Conservation (phyloP, 2,888 invertebrate species). For the Diaperis boleti region DNA sequence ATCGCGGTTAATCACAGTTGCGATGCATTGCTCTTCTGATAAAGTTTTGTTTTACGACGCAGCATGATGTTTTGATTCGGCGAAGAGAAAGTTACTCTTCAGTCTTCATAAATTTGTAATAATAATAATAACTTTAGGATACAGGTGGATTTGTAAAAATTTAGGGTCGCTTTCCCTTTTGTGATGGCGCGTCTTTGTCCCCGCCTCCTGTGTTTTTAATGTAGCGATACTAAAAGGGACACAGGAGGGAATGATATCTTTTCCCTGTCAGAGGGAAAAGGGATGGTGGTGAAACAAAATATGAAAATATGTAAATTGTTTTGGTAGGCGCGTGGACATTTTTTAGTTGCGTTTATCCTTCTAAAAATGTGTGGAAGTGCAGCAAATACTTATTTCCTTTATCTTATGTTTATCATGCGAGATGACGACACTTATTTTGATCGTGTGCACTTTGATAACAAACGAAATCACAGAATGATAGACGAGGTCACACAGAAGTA, state of each 20-base stretch:
- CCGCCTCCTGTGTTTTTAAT: background rate
- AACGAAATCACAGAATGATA: too few species aligned
- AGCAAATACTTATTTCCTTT: background rate
- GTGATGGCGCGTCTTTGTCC: background rate
- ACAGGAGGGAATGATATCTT: conserved; percentile 14
- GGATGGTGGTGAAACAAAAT: too few species aligned
- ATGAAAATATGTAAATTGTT: conserved; percentile 9
- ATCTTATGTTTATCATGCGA: background rate
- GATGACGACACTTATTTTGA: background rate
- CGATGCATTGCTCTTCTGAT: conserved; percentile 26
- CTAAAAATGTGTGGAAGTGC: background rate
- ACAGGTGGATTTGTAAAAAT: background rate
- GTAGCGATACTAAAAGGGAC: background rate
- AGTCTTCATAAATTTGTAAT: too few species aligned
- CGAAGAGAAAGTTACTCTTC: conserved; percentile 13
- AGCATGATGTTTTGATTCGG: conserved; percentile 7
- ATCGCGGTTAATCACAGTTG: conserved; percentile 20
- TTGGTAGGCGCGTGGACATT: background rate
- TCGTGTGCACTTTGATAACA: too few species aligned
- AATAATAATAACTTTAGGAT: background rate
- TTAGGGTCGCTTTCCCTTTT: background rate
- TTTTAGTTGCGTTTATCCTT: too few species aligned
- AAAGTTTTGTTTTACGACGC: conserved; percentile 23
- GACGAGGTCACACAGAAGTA: too few species aligned
- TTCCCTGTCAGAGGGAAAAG: background rate